Evolutionary conservation across 1,140 invertebrate species (phyloP).

Genomic region (Araneus ventricosus): DNA sequence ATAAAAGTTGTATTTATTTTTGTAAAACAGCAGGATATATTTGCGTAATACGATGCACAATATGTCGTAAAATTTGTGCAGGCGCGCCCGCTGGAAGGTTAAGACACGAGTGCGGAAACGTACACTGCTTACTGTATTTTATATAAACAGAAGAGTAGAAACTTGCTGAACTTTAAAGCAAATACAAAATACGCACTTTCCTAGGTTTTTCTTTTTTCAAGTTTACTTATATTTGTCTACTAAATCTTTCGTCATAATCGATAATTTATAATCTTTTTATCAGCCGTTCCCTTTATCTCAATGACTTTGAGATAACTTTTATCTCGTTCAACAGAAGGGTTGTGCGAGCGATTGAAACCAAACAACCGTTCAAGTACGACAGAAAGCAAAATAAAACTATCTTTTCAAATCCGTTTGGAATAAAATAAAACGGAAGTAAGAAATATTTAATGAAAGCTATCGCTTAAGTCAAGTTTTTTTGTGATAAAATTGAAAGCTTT

Average conservation of each 20-base stretch:
- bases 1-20: too few relatives aligned
- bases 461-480: background rate
- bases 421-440: background rate
- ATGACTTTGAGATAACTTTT: background rate
- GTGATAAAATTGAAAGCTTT: background rate
- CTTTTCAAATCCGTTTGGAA: background rate
- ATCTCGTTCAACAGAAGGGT: background rate
- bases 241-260: background rate
- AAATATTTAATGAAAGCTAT: background rate
- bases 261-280: background rate
- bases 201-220: too few relatives aligned
- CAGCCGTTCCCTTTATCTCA: background rate
- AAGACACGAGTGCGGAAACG: too few relatives aligned
- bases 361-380: background rate
- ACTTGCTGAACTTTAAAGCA: too few relatives aligned
- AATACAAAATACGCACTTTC: too few relatives aligned
- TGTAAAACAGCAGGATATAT: too few relatives aligned
- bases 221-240: too few relatives aligned
- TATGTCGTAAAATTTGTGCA: too few relatives aligned
- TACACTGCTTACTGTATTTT: too few relatives aligned
- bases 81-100: too few relatives aligned
- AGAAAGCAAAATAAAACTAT: background rate
- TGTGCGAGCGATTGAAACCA: background rate
- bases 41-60: too few relatives aligned
- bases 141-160: too few relatives aligned